Evolutionary conservation across 2,113 vertebrate genomes (phyloP).

Genomic region (Tachysurus vachellii): DNA sequence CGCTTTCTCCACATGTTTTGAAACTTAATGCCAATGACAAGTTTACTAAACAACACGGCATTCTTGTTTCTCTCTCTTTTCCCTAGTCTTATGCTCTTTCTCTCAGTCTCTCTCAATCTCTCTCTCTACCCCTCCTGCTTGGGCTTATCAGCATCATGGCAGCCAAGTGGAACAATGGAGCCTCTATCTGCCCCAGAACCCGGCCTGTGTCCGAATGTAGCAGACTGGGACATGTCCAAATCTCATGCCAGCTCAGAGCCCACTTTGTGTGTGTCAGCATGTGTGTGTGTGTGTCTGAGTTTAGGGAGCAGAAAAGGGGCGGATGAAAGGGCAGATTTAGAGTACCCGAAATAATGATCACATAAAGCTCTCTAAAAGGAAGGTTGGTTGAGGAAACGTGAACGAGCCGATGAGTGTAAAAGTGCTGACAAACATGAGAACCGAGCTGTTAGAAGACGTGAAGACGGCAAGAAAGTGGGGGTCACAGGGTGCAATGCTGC

Average conservation of each 20-base stretch:
- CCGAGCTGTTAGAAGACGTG: constrained; percentile 7
- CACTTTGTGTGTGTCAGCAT: constrained; percentile 61
- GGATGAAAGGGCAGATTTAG: constrained; percentile 7
- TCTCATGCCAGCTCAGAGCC: constrained; percentile 63
- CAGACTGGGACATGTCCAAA: constrained; percentile 58
- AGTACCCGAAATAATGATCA: constrained; percentile 8
- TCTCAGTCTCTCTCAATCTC: neutral
- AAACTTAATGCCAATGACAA: constrained; percentile 30
- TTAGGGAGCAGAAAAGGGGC: neutral
- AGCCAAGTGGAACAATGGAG: constrained; percentile 69
- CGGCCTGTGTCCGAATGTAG: constrained; percentile 78
- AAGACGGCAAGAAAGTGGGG: constrained; percentile 22
- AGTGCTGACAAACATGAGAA: constrained; percentile 25
- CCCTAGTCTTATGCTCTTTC: constrained; percentile 14
- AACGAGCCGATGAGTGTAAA: neutral
- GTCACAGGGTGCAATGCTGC: constrained; percentile 41
- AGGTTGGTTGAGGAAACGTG: neutral
- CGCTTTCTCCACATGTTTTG: constrained; percentile 22
- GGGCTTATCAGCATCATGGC: constrained; percentile 72
- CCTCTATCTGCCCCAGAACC: constrained; percentile 70
- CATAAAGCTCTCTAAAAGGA: neutral
- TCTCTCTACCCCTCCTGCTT: constrained; percentile 57
- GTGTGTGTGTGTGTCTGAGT: neutral
- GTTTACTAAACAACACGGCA: constrained; percentile 31
- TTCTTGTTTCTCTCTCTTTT: constrained; percentile 45